A percentile compares a stretch with the other conserved stretches of the same genome.
These are phyloP conservation scores for Lasioglossum albipes DNA, from an alignment of 1,140 invertebrate species.

Conservation along the genomic window DNA sequence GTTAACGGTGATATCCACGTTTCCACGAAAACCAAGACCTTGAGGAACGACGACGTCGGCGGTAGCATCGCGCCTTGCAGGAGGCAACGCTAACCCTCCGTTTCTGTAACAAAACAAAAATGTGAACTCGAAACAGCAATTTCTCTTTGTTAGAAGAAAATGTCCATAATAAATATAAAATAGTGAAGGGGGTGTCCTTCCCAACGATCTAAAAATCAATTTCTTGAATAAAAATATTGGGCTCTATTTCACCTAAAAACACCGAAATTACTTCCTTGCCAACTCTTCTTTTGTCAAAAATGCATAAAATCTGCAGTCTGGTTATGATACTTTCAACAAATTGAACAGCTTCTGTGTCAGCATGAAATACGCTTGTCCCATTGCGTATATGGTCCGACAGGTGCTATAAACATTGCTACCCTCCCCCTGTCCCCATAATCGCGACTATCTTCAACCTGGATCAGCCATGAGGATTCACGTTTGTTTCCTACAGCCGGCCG, in stretches of 20 bases:
- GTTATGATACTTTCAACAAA: conserved; percentile 17
- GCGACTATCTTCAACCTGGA: conserved; percentile 8
- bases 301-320: no score
- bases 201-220: no score
- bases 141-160: no score
- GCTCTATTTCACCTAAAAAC: no score
- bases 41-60: conserved; percentile 20
- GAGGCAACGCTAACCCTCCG: conserved; percentile 5
- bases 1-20: conserved; percentile 52
- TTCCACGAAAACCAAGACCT: conserved; percentile 34
- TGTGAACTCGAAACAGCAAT: no score
- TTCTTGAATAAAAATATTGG: no score
- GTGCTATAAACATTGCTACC: conserved; percentile 29
- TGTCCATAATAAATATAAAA: no score
- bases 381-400: conserved; percentile 27
- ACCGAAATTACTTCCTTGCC: no score
- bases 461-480: neutral
- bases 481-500: neutral
- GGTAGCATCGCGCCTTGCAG: neutral
- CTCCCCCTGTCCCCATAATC: neutral
- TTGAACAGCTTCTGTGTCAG: conserved; percentile 33
- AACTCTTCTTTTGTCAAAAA: no score
- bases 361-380: conserved; percentile 23
- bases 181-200: no score
- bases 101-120: neutral